Evolutionary conservation across 2,113 vertebrate species (phyloP), one percentile per base, ranked within the genome.

Genomic region (Vulpes lagopus): DNA sequence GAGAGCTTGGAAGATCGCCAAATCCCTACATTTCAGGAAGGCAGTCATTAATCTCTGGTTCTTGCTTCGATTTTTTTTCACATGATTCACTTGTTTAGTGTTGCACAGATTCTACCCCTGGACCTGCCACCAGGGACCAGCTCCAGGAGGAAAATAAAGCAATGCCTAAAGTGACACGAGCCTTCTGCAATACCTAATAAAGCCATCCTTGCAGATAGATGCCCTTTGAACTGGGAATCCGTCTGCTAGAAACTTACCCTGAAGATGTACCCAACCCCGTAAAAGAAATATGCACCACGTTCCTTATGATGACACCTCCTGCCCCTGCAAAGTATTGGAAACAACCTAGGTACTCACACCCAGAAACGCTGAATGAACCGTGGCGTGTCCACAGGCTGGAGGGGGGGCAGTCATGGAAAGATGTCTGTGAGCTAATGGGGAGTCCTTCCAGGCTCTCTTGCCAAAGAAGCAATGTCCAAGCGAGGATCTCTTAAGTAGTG

Each of bases 141-240:
- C n/a, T 83, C 78, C 7, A 20, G 55, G 17, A 53, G 27, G 3
- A 5, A 62, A 30, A 55, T 0, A 1, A 25, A 65, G n/a, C 19
- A 1, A 0, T 1, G 5, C 12, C 69, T 10, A 4, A 3, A 2
- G 25, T 0, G 11, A 43, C 7, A 3, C 22, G 7, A 12, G 60
- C 57, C 11, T 19, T 64, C 30, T 4, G 0, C 0, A 1, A 17
- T 27, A 17, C 17, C 2, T 5, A 19, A 43, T 14, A 2, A 12
- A 73, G 32, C 30, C 8, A 5, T 7, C 0, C 43, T 43, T 43
- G 43, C 0, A 0, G 1, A 0, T 0, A 0, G 67, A 15, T 19
- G 5, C 51, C 38, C 64, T 30, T 2, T 1, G 73, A 43, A 17
- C 43, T 79, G 0, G 64, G n/a, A 19, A 8, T 22, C 73, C 11